Conservation (phyloP, 2,888 invertebrate species). For the Limenitis camilla region DNA sequence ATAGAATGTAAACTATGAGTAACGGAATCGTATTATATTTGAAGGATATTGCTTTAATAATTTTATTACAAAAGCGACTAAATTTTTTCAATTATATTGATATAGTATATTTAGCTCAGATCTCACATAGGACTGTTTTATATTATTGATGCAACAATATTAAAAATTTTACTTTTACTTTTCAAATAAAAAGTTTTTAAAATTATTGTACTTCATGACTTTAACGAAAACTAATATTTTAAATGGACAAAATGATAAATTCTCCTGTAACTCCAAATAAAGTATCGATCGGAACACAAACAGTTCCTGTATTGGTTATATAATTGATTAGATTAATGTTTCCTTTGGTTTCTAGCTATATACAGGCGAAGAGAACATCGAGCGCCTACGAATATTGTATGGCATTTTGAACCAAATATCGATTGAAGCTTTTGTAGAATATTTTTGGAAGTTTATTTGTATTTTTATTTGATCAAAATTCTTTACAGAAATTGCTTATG, state of each 20-base stretch:
- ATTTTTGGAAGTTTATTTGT: not conserved
- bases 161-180: too few species aligned
- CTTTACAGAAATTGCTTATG: too few species aligned
- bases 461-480: not conserved
- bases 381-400: conserved; percentile 8
- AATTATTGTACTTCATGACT: not conserved
- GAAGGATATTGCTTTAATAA: too few species aligned
- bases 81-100: too few species aligned
- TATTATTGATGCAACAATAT: too few species aligned
- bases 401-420: not conserved
- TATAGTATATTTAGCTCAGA: too few species aligned
- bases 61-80: too few species aligned
- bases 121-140: too few species aligned
- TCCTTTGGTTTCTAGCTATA: conserved; percentile 10
- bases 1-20: too few species aligned
- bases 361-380: not conserved
- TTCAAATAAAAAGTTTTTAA: too few species aligned
- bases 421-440: conserved; percentile 3
- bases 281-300: conserved; percentile 11
- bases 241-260: not conserved
- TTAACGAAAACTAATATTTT: not conserved
- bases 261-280: conserved; percentile 16
- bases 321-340: conserved; percentile 11
- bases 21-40: too few species aligned
- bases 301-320: conserved; percentile 15